These are phyloP conservation scores for Hypotaenidia philippensis DNA, from an alignment of 2,797 vertebrate species.

Conservation along the genomic window DNA sequence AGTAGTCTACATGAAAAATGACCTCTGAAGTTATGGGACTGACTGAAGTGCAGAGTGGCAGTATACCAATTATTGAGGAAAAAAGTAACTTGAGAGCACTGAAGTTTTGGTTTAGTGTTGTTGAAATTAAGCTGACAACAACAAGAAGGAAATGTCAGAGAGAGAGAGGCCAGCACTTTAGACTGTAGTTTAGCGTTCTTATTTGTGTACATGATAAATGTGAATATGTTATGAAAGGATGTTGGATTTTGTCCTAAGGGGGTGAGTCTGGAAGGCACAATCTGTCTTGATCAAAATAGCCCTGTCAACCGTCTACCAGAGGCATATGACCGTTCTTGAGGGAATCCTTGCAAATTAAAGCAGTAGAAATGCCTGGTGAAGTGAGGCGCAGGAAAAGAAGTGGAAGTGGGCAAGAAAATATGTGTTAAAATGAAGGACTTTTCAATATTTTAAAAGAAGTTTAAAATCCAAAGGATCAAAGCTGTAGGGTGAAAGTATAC, in stretches of 20 bases:
- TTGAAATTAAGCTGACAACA: slow-evolving; percentile 1
- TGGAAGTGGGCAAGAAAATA: not conserved
- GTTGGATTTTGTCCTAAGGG: not conserved
- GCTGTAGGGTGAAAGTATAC: not conserved
- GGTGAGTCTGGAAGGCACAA: not conserved
- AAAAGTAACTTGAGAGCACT: not conserved
- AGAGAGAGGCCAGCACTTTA: not conserved
- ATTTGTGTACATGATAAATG: not conserved
- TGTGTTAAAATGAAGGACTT: not conserved
- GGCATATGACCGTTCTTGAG: not conserved
- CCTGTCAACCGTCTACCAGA: not conserved
- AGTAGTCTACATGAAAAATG: not conserved
- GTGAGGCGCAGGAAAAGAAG: not conserved
- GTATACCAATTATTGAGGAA: not conserved
- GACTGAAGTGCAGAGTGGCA: not conserved
- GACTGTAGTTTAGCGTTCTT: not conserved
- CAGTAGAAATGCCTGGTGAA: not conserved
- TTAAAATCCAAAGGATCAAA: not conserved
- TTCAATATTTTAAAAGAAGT: not conserved
- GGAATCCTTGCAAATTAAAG: slow-evolving; percentile 26
- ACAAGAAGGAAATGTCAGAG: not conserved
- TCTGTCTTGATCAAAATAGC: slow-evolving; percentile 19
- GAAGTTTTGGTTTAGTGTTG: not conserved
- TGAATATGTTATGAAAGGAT: slow-evolving; percentile 12
- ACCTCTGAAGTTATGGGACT: not conserved